These are phyloP conservation scores for Apteryx owenii DNA, from an alignment of 2,113 vertebrate genomes.

Conservation along the genomic window DNA sequence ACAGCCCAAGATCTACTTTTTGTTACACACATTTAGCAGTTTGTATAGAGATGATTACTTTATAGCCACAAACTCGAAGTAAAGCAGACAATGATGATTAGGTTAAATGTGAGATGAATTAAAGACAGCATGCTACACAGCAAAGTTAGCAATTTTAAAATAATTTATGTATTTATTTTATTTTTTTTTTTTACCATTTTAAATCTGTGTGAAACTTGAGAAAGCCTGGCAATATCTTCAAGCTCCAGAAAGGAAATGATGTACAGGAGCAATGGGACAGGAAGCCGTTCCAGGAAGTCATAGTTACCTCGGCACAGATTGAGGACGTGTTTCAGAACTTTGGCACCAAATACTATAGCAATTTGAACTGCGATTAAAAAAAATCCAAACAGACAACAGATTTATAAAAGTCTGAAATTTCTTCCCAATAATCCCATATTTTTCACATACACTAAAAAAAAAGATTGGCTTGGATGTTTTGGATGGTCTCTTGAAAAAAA, in stretches of 20 bases:
- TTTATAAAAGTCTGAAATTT: neutral
- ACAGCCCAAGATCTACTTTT: neutral
- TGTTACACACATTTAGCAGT: neutral
- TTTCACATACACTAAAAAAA: neutral
- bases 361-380: constrained; percentile 74
- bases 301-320: constrained; percentile 79
- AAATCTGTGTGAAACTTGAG: constrained; percentile 77
- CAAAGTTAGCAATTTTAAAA: neutral
- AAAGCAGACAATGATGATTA: neutral
- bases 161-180: neutral
- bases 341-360: constrained; percentile 74
- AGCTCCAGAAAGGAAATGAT: constrained; percentile 80
- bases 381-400: neutral
- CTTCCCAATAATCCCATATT: neutral
- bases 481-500: neutral
- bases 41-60: neutral
- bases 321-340: constrained; percentile 74
- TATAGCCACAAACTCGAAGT: neutral
- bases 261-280: constrained; percentile 76
- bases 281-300: constrained; percentile 82
- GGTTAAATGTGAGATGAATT: neutral
- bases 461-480: neutral
- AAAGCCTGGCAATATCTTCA: constrained; percentile 76
- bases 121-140: neutral
- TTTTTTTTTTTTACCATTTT: constrained; percentile 69